Evolutionary conservation across 2,888 invertebrate species (phyloP), one percentile per base, ranked within the genome.

Genomic region (Mechanitis messenoides): DNA sequence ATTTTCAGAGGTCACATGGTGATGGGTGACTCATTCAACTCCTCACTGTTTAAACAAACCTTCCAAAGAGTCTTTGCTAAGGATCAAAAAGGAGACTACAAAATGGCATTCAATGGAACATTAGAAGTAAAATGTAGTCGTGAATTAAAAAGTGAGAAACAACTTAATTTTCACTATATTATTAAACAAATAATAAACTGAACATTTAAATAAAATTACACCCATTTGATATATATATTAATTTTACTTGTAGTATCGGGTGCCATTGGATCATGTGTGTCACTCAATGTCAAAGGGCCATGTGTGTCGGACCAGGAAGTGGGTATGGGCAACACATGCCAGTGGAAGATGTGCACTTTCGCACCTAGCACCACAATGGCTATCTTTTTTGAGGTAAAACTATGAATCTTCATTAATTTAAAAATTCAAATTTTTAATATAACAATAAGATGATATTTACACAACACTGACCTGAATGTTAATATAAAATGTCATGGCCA

Each of bases 1-100:
- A 5, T 35, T 42, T 42, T 7, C 82, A 95, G 98, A 33, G 99
- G 99, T 1, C 98, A 99, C 78, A 98, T 99, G 96, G 97, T 99
- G 33, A 98, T 99, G 98, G 99, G 98, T 3, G 99, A 99, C 81
- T 98, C 98, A 0, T 99, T 99, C 87, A 98, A 98, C 83, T 99
- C 99, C 0, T 97, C 98, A 0, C 91, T 99, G 7, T 99, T 99
- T 91, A 99, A 99, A 85, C 99, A 99, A 90, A 98, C 99, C 72
- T 99, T 98, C 93, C 98, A 98, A 86, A 92, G 98, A 70, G 98
- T 99, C 3, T 99, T 99, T 82, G 92, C 95, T 4, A 96, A 97
- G 74, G 98, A 99, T 83, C 92, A 93, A 61, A 95, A 95, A 71
- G 94, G 94, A 57, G 96, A 98, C 74, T 93, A 98, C 72, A 97